Evolutionary conservation across 2,113 vertebrate species (phyloP).

Genomic region (Orthochromis malagaraziensis): DNA sequence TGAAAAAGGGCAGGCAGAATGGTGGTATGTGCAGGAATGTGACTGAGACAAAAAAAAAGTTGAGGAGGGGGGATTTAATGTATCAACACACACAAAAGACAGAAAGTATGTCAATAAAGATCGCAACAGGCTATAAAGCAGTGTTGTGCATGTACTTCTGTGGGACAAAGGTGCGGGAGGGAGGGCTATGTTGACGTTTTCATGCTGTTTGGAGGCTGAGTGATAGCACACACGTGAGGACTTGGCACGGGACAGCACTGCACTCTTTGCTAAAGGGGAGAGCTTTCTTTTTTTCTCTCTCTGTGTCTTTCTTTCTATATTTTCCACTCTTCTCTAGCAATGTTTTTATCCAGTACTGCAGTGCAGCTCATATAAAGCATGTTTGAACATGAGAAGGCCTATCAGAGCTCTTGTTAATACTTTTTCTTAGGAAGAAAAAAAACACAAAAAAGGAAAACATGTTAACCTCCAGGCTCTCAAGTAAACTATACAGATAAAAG

Average conservation of each 20-base stretch:
- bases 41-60: background rate
- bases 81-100: background rate
- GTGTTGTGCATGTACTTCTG: background rate
- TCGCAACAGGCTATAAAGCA: background rate
- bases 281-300: background rate
- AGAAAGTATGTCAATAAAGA: background rate
- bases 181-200: slow-evolving; percentile 1
- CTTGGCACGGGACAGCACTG: slow-evolving; percentile 33
- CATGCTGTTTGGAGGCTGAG: slow-evolving; percentile 6
- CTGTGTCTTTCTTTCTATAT: background rate
- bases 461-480: background rate
- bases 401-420: background rate
- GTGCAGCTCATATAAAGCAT: background rate
- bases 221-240: slow-evolving; percentile 44
- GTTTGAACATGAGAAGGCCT: background rate
- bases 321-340: background rate
- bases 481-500: background rate
- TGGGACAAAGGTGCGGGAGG: background rate
- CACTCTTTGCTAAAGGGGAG: background rate
- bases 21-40: background rate
- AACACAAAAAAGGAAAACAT: background rate
- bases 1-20: background rate
- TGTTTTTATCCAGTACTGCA: background rate
- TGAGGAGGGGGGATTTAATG: background rate
- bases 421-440: background rate